Evolutionary conservation across 2,888 invertebrate genomes (phyloP).

Genomic region (Pandemis heparana): DNA sequence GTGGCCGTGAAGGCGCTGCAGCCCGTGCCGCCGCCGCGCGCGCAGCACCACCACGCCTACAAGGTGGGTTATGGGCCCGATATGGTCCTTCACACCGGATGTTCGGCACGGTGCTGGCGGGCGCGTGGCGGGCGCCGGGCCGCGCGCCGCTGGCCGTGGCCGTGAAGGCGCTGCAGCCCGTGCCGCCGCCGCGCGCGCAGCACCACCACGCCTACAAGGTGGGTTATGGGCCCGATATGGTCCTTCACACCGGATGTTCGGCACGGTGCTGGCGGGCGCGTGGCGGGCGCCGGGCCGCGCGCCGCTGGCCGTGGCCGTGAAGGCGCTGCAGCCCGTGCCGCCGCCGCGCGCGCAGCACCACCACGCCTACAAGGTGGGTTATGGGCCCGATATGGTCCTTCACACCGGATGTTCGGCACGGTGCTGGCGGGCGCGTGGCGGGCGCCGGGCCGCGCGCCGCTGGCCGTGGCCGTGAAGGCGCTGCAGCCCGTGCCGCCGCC

Average conservation of each 20-base stretch:
- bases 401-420: constrained; percentile 90
- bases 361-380: constrained; percentile 74
- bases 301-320: constrained; percentile 93
- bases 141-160: constrained; percentile 89
- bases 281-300: constrained; percentile 75
- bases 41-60: constrained; percentile 66
- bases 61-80: constrained; percentile 60
- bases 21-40: constrained; percentile 92
- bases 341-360: constrained; percentile 83
- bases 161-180: constrained; percentile 98
- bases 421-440: constrained; percentile 94
- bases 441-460: constrained; percentile 58
- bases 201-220: constrained; percentile 73
- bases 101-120: constrained; percentile 98
- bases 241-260: constrained; percentile 84
- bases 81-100: too few species aligned
- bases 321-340: constrained; percentile 97
- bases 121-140: constrained; percentile 82
- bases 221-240: background rate
- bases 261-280: constrained; percentile 95
- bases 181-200: constrained; percentile 88
- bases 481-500: constrained; percentile 96
- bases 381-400: background rate
- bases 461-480: constrained; percentile 97
- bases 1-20: constrained; percentile 98